A percentile compares a stretch with the other conserved stretches of the same genome.
phyloP scores from a whole-genome alignment of 2,888 invertebrate species.

The Watsonalla cultraria region DNA sequence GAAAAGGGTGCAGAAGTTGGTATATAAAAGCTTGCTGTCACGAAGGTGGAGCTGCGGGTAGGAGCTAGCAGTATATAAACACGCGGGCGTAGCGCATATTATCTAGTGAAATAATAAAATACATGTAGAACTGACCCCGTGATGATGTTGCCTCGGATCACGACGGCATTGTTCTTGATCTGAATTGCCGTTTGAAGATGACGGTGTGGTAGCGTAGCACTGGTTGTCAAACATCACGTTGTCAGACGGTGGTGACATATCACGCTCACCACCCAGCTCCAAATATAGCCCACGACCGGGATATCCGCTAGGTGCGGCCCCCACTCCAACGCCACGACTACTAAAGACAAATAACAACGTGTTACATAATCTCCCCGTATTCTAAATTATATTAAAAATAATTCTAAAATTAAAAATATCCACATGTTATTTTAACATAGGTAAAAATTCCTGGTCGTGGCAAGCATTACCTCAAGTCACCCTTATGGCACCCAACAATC shows the following conservation, averaged over 20 bases:
- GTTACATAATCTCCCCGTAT: not conserved
- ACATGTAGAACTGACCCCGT: conserved; percentile 63
- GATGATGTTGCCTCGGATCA: conserved; percentile 81
- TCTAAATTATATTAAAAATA: too few species aligned
- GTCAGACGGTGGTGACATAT: conserved; percentile 92
- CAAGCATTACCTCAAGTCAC: too few species aligned
- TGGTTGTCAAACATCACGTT: conserved; percentile 97
- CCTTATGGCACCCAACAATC: too few species aligned
- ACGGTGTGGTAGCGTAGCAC: conserved; percentile 96
- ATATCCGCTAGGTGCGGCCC: conserved; percentile 78
- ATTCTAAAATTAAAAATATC: too few species aligned
- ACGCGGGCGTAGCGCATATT: not conserved
- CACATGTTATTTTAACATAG: too few species aligned
- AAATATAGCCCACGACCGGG: conserved; percentile 86
- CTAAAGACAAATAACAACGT: not conserved
- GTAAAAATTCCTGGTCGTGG: too few species aligned
- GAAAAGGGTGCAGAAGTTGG: too few species aligned
- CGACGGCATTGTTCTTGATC: conserved; percentile 88
- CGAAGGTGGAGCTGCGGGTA: too few species aligned
- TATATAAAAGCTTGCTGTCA: too few species aligned
- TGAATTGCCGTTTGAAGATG: conserved; percentile 94
- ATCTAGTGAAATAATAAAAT: not conserved
- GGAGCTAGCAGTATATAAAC: not conserved
- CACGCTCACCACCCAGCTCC: conserved; percentile 84
- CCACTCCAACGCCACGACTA: conserved; percentile 68